Percentiles rank a stretch among this genome's conserved stretches.
These are phyloP conservation scores for Periparus ater DNA, from an alignment of 2,797 vertebrate species.

Conservation along the genomic window DNA sequence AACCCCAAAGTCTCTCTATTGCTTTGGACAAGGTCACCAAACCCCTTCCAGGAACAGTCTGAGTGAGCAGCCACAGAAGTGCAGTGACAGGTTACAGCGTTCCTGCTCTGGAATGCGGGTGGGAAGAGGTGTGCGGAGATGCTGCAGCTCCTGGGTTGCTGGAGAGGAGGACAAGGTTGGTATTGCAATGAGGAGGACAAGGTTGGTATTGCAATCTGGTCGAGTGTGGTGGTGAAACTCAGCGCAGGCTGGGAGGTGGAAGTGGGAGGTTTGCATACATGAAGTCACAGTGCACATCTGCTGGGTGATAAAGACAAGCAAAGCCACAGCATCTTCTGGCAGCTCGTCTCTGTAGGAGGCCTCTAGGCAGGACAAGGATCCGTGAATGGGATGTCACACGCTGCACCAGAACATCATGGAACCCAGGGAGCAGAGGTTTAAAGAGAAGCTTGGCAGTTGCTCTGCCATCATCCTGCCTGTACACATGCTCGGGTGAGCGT, in stretches of 20 bases:
- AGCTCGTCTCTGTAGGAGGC: constrained; percentile 21
- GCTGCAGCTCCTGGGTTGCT: constrained; percentile 22
- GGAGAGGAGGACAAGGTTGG: background rate
- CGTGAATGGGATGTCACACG: background rate
- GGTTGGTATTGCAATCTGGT: background rate
- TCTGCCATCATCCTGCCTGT: background rate
- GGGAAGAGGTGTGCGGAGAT: background rate
- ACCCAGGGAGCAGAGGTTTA: background rate
- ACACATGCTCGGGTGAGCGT: background rate
- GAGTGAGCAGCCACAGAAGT: background rate
- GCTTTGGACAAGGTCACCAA: constrained; percentile 30
- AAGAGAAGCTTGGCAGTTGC: background rate
- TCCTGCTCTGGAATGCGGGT: background rate
- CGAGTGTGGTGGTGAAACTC: background rate
- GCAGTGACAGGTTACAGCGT: background rate
- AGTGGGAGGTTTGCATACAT: background rate
- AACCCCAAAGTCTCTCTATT: constrained; percentile 9
- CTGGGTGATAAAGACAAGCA: background rate
- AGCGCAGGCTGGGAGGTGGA: background rate
- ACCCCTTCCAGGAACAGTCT: background rate
- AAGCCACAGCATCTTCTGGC: background rate
- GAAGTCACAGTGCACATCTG: constrained; percentile 58
- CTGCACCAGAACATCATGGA: background rate
- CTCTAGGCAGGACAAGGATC: background rate
- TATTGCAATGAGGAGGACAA: constrained; percentile 14